Evolutionary conservation across 1,140 invertebrate genomes (phyloP).

Genomic region (Rhopalosiphum padi): DNA sequence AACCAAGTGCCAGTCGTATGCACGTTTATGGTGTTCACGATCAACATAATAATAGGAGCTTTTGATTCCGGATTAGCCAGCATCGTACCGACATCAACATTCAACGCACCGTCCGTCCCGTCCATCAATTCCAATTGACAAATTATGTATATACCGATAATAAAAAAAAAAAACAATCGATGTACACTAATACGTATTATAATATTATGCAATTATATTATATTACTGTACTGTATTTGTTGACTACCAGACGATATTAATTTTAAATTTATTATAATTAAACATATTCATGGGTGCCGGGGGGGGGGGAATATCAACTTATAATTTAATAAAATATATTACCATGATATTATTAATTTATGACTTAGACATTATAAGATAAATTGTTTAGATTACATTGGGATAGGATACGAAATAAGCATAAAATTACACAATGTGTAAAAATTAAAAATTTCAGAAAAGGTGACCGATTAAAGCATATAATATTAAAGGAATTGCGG

Average conservation of each 20-base stretch:
- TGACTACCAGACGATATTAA: background rate
- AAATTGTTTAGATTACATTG: no score
- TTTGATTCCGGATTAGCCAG: constrained; percentile 70
- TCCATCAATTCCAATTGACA: background rate
- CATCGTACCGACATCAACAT: constrained; percentile 51
- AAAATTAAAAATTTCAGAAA: background rate
- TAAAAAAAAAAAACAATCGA: background rate
- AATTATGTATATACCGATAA: background rate
- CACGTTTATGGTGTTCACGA: constrained; percentile 76
- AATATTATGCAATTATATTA: background rate
- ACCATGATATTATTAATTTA: no score
- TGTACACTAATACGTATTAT: background rate
- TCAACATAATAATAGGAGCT: constrained; percentile 80
- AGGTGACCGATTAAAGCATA: background rate
- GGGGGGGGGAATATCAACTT: no score
- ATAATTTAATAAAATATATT: no score
- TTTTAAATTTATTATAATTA: background rate
- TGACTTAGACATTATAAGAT: no score
- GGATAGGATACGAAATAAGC: no score
- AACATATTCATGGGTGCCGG: background rate
- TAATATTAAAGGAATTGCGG: no score
- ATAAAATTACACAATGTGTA: no score
- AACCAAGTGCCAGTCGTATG: constrained; percentile 76
- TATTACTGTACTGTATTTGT: background rate
- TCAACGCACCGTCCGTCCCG: background rate